phyloP scores from a whole-genome alignment of 2,797 vertebrate species.

The Diplodus sargus region DNA sequence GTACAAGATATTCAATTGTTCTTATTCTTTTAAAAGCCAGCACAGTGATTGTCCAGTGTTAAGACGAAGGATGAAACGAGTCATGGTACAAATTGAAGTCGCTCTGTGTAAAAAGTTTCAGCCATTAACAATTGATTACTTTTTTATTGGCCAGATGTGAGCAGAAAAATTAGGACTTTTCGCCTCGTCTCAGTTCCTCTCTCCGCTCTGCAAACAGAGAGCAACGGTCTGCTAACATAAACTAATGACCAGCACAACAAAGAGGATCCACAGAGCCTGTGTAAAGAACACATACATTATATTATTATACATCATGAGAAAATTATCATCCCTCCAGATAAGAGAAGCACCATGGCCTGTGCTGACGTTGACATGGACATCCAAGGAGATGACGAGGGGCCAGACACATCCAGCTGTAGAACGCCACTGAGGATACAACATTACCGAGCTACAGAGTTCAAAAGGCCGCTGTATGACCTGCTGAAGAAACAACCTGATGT shows the following conservation, averaged over 20 bases:
- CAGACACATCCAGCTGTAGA: fast-evolving
- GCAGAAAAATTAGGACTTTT: too few species aligned
- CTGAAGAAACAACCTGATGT: constrained; percentile 76
- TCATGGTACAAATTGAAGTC: background rate
- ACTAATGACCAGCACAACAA: too few species aligned
- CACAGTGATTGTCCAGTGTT: background rate
- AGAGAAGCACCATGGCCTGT: constrained; percentile 75
- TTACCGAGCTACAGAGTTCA: constrained; percentile 67
- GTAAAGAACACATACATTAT: background rate
- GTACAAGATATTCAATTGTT: background rate
- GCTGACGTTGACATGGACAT: constrained; percentile 73
- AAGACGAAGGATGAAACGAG: background rate
- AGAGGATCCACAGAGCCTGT: too few species aligned
- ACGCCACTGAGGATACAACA: constrained; percentile 14
- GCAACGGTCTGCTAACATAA: too few species aligned
- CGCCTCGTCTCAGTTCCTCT: too few species aligned
- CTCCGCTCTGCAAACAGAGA: too few species aligned
- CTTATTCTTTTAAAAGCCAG: background rate
- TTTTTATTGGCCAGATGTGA: too few species aligned
- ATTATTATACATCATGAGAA: background rate
- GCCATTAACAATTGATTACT: too few species aligned
- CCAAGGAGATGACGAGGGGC: constrained; percentile 5
- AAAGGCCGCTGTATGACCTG: constrained; percentile 64
- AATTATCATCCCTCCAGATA: constrained; percentile 16
- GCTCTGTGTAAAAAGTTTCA: too few species aligned